These are phyloP conservation scores for Melanchra persicariae DNA, from an alignment of 2,888 invertebrate species.

Conservation along the genomic window DNA sequence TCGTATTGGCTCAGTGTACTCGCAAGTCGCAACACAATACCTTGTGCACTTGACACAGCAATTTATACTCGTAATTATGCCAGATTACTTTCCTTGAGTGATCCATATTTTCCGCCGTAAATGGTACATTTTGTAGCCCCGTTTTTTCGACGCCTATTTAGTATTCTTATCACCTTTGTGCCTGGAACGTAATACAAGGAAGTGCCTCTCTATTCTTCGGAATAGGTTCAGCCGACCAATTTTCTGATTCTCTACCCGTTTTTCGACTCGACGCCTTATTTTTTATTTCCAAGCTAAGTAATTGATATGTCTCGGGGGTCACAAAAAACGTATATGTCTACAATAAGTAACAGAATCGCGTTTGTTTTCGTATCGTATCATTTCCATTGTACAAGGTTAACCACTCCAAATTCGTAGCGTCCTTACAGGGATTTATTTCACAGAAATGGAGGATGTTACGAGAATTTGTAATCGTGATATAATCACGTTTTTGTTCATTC, in stretches of 20 bases:
- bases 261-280: conserved; percentile 30
- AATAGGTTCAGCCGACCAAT: conserved; percentile 30
- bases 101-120: conserved; percentile 32
- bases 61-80: conserved; percentile 54
- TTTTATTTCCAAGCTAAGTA: conserved; percentile 55
- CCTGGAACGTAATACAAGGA: conserved; percentile 29
- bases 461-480: conserved; percentile 49
- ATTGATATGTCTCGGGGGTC: conserved; percentile 59
- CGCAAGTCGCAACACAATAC: conserved; percentile 32
- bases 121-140: conserved; percentile 42
- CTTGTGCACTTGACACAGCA: conserved; percentile 48
- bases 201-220: conserved; percentile 27
- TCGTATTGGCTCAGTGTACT: conserved; percentile 45
- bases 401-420: conserved; percentile 57
- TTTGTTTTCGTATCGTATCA: conserved; percentile 61
- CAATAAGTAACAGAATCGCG: conserved; percentile 62
- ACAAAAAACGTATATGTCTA: conserved; percentile 59
- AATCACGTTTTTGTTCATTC: conserved; percentile 33
- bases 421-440: conserved; percentile 61
- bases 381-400: conserved; percentile 61
- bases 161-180: conserved; percentile 51
- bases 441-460: conserved; percentile 51
- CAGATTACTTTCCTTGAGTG: conserved; percentile 44
- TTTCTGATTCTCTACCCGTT: conserved; percentile 39
- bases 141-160: conserved; percentile 43